These are phyloP conservation scores for Ciconia boyciana DNA, from an alignment of 2,113 vertebrate genomes.

Conservation along the genomic window DNA sequence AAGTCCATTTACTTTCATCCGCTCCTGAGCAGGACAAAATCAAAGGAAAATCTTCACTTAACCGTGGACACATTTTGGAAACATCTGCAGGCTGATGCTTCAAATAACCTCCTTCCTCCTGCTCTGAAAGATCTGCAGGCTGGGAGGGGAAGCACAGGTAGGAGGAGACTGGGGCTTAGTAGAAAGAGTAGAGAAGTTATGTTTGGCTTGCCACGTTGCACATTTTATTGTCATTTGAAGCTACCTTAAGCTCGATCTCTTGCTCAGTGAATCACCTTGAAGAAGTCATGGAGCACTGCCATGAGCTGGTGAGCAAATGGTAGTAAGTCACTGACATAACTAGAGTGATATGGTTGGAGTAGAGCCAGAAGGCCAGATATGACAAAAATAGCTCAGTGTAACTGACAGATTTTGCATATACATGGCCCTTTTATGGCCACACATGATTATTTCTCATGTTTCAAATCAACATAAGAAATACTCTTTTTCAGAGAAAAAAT, in stretches of 20 bases:
- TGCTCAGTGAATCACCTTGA: not conserved
- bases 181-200: not conserved
- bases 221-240: not conserved
- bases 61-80: accelerated
- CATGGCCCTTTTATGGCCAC: not conserved
- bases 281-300: not conserved
- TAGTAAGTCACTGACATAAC: not conserved
- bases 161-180: not conserved
- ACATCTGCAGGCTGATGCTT: not conserved
- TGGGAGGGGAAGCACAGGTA: not conserved
- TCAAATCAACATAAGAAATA: not conserved
- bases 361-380: not conserved
- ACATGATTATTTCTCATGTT: not conserved
- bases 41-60: not conserved
- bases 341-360: not conserved
- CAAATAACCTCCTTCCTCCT: not conserved
- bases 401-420: not conserved
- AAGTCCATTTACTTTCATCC: not conserved
- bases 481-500: not conserved
- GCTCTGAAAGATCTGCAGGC: not conserved
- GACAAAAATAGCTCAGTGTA: not conserved
- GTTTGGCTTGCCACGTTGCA: not conserved
- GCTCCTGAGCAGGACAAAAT: not conserved
- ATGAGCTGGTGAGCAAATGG: not conserved
- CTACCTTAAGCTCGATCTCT: accelerated